Evolutionary conservation across 35 echinoderm and acorn worm species (phyloP).

Genomic region (Hemicentrotus pulcherrimus): DNA sequence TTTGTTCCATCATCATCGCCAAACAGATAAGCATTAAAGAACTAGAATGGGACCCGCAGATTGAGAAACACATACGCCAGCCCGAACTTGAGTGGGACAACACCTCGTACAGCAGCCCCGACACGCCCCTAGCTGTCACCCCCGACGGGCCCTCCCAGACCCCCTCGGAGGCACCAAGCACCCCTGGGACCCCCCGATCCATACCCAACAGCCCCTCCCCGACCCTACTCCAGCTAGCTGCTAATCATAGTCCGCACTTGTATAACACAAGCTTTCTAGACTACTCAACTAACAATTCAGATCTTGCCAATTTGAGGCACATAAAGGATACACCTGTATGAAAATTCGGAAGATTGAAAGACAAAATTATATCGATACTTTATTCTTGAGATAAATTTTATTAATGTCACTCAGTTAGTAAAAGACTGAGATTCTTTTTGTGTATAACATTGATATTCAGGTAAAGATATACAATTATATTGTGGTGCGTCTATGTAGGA

Average conservation of each 20-base stretch:
- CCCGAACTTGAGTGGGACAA: slow-evolving; percentile 50
- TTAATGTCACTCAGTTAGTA: too few species aligned
- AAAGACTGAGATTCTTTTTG: too few species aligned
- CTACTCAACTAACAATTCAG: neutral
- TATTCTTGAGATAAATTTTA: too few species aligned
- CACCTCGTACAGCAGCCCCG: slow-evolving; percentile 30
- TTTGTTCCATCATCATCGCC: neutral
- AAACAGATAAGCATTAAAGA: slow-evolving; percentile 40
- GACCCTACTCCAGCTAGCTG: slow-evolving; percentile 33
- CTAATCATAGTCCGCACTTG: neutral
- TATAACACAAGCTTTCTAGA: neutral
- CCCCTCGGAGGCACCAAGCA: neutral
- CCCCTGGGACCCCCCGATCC: slow-evolving; percentile 19
- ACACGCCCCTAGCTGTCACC: slow-evolving; percentile 7
- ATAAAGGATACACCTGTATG: slow-evolving; percentile 27
- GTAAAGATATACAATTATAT: too few species aligned
- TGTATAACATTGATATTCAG: too few species aligned
- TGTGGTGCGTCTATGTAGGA: too few species aligned
- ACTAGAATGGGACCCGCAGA: slow-evolving; percentile 48
- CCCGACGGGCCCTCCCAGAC: neutral
- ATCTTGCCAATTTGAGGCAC: neutral
- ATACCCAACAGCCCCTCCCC: neutral
- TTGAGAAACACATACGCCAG: slow-evolving; percentile 32
- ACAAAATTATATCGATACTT: too few species aligned
- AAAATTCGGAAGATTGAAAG: neutral